phyloP scores from a whole-genome alignment of 1,140 invertebrate genomes.

The Streblospio benedicti region DNA sequence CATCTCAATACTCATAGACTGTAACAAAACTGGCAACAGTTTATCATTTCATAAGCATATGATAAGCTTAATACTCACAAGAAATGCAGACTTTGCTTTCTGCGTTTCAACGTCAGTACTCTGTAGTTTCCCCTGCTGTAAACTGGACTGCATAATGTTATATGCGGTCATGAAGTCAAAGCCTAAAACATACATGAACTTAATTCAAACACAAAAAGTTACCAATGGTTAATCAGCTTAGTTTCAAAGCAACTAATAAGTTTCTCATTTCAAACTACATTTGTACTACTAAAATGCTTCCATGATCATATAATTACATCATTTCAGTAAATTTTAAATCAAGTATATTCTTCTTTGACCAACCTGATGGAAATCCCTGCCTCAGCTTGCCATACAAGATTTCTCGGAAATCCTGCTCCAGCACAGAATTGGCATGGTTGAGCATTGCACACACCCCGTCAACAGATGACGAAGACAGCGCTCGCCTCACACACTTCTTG shows the following conservation, averaged over 20 bases:
- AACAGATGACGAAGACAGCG: conserved; percentile 78
- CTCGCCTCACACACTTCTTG: conserved; percentile 85
- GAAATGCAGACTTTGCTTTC: conserved; percentile 58
- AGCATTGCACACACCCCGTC: conserved; percentile 94
- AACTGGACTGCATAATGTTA: conserved; percentile 66
- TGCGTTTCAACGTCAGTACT: conserved; percentile 67
- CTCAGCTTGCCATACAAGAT: conserved; percentile 67
- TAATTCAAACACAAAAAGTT: no score
- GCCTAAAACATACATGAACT: conserved; percentile 53
- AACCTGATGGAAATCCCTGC: conserved; percentile 75
- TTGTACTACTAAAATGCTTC: no score
- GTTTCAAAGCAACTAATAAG: no score
- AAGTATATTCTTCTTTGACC: no score
- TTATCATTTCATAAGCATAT: neutral
- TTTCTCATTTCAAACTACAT: no score
- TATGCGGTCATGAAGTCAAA: conserved; percentile 49
- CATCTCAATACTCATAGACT: no score
- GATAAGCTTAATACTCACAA: conserved; percentile 52
- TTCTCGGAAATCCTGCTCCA: conserved; percentile 78
- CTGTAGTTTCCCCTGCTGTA: conserved; percentile 73
- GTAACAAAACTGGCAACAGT: neutral
- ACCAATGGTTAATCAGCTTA: no score
- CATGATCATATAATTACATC: no score
- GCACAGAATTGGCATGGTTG: conserved; percentile 79
- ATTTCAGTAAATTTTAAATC: no score